Conservation (phyloP, 2,113 vertebrate genomes). For the Nothocercus julius region DNA sequence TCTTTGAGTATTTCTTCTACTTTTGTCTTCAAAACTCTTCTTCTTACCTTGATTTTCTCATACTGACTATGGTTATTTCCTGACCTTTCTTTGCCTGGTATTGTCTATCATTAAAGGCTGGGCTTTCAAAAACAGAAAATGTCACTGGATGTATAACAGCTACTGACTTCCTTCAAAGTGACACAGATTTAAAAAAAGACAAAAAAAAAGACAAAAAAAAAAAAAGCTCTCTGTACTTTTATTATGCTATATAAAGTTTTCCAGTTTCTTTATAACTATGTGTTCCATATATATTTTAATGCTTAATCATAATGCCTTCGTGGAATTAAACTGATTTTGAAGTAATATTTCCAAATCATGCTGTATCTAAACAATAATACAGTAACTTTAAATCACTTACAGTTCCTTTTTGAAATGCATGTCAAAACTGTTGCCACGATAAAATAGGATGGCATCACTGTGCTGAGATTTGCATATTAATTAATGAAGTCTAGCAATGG, state of each 20-base stretch:
- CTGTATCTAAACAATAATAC: not conserved
- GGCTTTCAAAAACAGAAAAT: not conserved
- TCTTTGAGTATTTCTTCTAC: not conserved
- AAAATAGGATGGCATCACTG: not conserved
- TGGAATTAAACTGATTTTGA: conserved; percentile 32
- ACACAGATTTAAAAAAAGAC: not conserved
- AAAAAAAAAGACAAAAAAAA: not conserved
- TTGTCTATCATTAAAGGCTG: not conserved
- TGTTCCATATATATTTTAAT: conserved; percentile 24
- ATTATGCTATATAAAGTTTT: not conserved
- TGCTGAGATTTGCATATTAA: not conserved
- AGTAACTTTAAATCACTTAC: conserved; percentile 23
- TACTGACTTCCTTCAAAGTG: not conserved
- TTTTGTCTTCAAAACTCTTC: not conserved
- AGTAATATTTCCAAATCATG: conserved; percentile 4
- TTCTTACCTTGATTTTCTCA: not conserved
- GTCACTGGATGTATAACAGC: not conserved
- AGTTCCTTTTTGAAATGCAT: conserved; percentile 12
- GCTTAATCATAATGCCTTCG: not conserved
- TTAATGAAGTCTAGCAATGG: not conserved
- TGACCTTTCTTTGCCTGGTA: not conserved
- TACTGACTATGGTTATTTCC: accelerated
- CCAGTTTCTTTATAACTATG: conserved; percentile 19
- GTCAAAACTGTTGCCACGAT: not conserved
- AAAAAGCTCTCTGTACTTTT: not conserved